Evolutionary conservation across 2,888 invertebrate species (phyloP).

Genomic region (Cephus nigrinus): DNA sequence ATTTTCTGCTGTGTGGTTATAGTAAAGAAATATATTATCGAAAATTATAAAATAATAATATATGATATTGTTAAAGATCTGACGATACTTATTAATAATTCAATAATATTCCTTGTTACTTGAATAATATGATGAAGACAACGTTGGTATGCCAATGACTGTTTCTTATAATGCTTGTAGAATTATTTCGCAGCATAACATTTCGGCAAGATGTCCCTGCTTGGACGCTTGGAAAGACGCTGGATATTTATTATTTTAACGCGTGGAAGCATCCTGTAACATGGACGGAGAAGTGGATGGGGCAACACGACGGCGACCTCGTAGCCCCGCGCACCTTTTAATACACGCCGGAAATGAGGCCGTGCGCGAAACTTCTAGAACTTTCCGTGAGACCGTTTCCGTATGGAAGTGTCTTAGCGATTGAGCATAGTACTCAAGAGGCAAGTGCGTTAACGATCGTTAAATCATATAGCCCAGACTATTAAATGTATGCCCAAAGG

Average conservation of each 20-base stretch:
- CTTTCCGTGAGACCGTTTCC: constrained; percentile 37
- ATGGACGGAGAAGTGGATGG: constrained; percentile 38
- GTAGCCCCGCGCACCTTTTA: constrained; percentile 52
- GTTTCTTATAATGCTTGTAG: not conserved
- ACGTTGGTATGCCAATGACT: not conserved
- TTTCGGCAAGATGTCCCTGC: not conserved
- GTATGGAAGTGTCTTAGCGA: not conserved
- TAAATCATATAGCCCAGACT: not conserved
- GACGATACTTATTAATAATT: not conserved
- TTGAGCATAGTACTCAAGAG: not conserved
- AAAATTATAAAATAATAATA: not conserved
- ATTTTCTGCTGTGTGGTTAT: not conserved
- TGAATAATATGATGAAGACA: not conserved
- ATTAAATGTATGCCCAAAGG: not conserved
- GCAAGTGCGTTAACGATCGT: not conserved
- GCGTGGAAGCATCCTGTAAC: constrained; percentile 44
- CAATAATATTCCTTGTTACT: not conserved
- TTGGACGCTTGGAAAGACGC: not conserved
- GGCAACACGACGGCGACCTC: constrained; percentile 39
- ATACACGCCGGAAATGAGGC: constrained; percentile 56
- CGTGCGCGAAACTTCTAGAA: constrained; percentile 58
- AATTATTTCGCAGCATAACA: not conserved
- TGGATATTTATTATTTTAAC: constrained; percentile 5
- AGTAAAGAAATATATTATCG: not conserved
- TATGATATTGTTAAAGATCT: not conserved